Evolutionary conservation across 2,797 vertebrate genomes (phyloP).

Genomic region (Rhincodon typus): DNA sequence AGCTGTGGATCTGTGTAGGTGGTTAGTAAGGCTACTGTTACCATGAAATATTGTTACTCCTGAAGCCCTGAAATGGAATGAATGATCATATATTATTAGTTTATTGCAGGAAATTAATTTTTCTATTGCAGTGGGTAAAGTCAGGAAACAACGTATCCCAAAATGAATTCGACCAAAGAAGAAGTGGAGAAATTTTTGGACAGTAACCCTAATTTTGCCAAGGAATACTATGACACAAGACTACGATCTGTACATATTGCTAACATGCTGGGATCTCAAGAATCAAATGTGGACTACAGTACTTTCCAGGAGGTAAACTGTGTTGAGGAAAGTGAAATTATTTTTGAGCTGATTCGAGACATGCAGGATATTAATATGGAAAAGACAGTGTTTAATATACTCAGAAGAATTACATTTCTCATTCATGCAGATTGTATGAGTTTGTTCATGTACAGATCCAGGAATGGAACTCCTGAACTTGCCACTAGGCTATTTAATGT

Average conservation of each 20-base stretch:
- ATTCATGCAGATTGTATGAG: slow-evolving; percentile 73
- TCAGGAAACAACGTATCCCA: not conserved
- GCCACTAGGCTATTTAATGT: slow-evolving; percentile 79
- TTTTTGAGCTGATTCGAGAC: slow-evolving; percentile 76
- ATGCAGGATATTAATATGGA: slow-evolving; percentile 80
- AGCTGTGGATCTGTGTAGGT: not conserved
- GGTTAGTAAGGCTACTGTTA: not conserved
- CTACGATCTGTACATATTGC: slow-evolving; percentile 67
- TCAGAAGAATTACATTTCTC: slow-evolving; percentile 73
- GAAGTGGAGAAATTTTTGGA: slow-evolving; percentile 78
- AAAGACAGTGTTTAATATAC: slow-evolving; percentile 69
- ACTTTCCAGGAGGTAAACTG: slow-evolving; percentile 55
- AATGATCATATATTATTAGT: not conserved
- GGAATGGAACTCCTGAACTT: slow-evolving; percentile 75
- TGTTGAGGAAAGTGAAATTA: slow-evolving; percentile 76
- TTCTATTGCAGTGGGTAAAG: not conserved
- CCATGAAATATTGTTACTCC: not conserved
- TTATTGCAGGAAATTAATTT: not conserved
- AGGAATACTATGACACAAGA: slow-evolving; percentile 66
- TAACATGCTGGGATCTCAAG: slow-evolving; percentile 60
- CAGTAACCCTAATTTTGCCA: slow-evolving; percentile 71
- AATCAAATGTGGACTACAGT: slow-evolving; percentile 56
- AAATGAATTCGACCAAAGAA: slow-evolving; percentile 45
- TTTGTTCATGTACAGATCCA: slow-evolving; percentile 78
- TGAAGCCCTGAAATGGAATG: not conserved